A percentile compares a stretch with the other conserved stretches of the same genome.
Conservation (phyloP, 2,888 invertebrate genomes). For the Laspeyria flexula region DNA sequence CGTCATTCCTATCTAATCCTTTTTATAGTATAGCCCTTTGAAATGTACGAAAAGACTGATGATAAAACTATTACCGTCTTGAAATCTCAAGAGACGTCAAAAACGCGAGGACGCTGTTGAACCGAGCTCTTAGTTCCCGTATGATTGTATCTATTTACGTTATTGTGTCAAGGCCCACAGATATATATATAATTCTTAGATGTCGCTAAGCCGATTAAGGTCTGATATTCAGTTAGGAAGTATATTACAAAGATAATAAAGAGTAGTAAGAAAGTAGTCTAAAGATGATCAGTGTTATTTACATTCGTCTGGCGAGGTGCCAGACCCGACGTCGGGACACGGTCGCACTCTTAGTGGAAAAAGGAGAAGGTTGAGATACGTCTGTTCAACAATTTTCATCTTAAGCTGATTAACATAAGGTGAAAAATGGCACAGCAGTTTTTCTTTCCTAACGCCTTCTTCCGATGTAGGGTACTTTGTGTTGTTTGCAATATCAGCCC, state of each 20-base stretch:
- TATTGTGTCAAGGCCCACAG: too few species aligned
- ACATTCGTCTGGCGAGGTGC: conserved; percentile 58
- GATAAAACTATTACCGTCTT: too few species aligned
- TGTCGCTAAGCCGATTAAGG: background rate
- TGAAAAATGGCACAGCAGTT: background rate
- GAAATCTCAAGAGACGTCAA: too few species aligned
- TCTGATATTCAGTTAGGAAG: conserved; percentile 1
- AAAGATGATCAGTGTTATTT: conserved; percentile 56
- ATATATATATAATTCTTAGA: too few species aligned
- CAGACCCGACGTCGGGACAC: conserved; percentile 48
- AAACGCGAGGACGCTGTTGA: too few species aligned
- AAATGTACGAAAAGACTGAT: too few species aligned
- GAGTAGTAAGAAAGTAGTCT: conserved; percentile 29
- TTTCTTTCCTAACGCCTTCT: background rate
- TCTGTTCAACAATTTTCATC: background rate
- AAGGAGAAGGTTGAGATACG: background rate
- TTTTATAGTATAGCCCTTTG: too few species aligned
- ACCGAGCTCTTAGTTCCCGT: too few species aligned
- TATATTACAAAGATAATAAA: conserved; percentile 5
- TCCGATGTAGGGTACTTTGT: conserved; percentile 2
- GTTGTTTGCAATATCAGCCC: conserved; percentile 58
- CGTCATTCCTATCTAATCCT: too few species aligned
- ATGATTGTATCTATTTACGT: background rate
- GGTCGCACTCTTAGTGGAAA: background rate
- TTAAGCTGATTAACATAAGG: background rate